Conservation (phyloP, 2,113 vertebrate genomes). For the Pseudorasbora parva region DNA sequence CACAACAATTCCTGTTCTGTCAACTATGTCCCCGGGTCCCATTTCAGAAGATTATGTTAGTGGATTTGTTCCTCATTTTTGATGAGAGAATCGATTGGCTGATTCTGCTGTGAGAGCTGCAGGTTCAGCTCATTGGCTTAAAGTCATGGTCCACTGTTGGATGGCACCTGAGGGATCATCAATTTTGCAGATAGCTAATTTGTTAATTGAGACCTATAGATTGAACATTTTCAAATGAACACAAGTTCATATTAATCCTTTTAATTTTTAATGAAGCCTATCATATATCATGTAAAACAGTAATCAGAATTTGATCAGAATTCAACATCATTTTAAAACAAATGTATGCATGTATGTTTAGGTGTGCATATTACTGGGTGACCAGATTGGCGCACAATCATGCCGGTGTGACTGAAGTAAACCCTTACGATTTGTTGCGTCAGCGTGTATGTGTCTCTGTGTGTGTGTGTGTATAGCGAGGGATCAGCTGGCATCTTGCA, state of each 20-base stretch:
- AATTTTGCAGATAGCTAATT: background rate
- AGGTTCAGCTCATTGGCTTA: constrained; percentile 12
- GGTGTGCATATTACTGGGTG: constrained; percentile 1
- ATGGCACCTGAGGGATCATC: background rate
- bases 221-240: background rate
- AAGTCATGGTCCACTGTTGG: constrained; percentile 1
- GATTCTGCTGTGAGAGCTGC: constrained; percentile 4
- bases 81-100: constrained; percentile 13
- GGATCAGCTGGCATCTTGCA: constrained; percentile 52
- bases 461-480: constrained; percentile 27
- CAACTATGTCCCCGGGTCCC: background rate
- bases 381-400: constrained; percentile 10
- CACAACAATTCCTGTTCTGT: background rate
- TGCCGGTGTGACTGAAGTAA: constrained; percentile 51
- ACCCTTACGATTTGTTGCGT: constrained; percentile 76
- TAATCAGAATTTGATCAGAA: too few species aligned
- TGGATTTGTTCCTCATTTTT: background rate
- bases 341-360: background rate
- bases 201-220: constrained; percentile 5
- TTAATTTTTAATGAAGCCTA: background rate
- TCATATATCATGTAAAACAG: background rate
- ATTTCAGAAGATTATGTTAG: constrained; percentile 5
- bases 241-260: background rate
- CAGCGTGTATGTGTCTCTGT: constrained; percentile 55
- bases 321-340: too few species aligned